Evolutionary conservation across 2,888 invertebrate genomes (phyloP), one percentile per base, ranked within the genome.

Genomic region (Melieria omissa): DNA sequence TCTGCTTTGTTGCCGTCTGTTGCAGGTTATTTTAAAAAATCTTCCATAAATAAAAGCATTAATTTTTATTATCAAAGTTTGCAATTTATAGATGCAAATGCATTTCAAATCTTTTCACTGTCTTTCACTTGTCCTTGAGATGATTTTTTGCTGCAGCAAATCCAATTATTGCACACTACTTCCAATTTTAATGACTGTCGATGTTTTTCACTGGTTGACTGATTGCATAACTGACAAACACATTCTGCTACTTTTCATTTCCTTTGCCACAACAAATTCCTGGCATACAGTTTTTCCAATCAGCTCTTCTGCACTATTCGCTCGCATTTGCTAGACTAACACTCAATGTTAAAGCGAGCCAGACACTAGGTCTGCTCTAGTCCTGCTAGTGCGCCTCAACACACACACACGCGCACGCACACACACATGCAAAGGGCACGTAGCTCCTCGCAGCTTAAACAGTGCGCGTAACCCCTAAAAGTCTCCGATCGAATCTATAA

Each of bases 311-410:
- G 69, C 57, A 67, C 73, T 49, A 73, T 71, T 67, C 55, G 73
- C 74, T 49, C 64, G 71, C 77, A 71, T 73, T 65, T 63, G 68
- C 78, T 80, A 80, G 81, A 82, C 82, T 78, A 75, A 77, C 45
- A 16, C 60, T 41, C 6, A 47, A 67, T 58, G 67, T 60, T 67
- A 67, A 29, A 46, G 60, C 60, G 60, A 46, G 52, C 67, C 47
- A 44, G 42, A 58, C 61, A 67, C 60, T 52, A 55, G 29, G 65
- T 65, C 54, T 10, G 57, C 42, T 67, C 42, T 60, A 67, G 67
- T 67, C 67, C 61, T 60, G 67, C 65, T 65, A 58, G 49, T 16
- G 14, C 45, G 61, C 55, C 44, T 42, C 47, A 58, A 70, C 57
- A 75, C 64, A 68, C 64, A 68, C 49, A 54, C 16, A 63, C 61